Base-by-base conservation (phyloP, 2,888 invertebrate genomes). In the Villa cingulata region DNA sequence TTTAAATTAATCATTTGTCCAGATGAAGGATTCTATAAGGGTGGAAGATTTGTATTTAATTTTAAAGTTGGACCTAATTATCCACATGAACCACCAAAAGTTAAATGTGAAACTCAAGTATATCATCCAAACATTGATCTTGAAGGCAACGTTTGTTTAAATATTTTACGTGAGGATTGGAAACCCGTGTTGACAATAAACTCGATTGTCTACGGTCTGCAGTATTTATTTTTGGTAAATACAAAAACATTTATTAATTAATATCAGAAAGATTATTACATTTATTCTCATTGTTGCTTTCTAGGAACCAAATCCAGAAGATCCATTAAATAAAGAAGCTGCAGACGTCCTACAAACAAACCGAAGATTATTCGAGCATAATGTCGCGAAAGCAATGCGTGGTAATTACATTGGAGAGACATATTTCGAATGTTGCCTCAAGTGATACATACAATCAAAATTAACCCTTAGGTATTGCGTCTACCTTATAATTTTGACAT, bases 101-200 rank as follows among this genome's bases (percentile, higher is more conserved):
- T 97, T 32, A 96, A 96, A 72, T 96, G 96, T 73, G 92, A 91
- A 73, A 95, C 95, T 39, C 86, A 87, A 65, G 92, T 96, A 43
- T 97, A 96, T 70, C 96, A 97, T 72, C 96, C 96, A 15, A 97
- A 97, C 69, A 97, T 97, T 68, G 96, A 97, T 73, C 74, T 94
- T 60, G 94, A 96, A 65, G 96, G 96, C 57, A 96, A 96, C 72
- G 94, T 97, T 27, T 96, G 96, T 67, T 77, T 96, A 55, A 97
- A 97, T 72, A 96, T 97, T 65, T 76, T 96, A 61, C 79, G 95
- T 62, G 95, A 96, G 78, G 96, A 97, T 73, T 97, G 96, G 96
- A 97, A 97, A 72, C 96, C 96, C 50, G 96, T 96, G 53, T 77
- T 97, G 58, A 96, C 95, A 50, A 90, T 97, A 59, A 96, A 92